Conservation (phyloP, 2,888 invertebrate species). For the Chymomyza procnemis region DNA sequence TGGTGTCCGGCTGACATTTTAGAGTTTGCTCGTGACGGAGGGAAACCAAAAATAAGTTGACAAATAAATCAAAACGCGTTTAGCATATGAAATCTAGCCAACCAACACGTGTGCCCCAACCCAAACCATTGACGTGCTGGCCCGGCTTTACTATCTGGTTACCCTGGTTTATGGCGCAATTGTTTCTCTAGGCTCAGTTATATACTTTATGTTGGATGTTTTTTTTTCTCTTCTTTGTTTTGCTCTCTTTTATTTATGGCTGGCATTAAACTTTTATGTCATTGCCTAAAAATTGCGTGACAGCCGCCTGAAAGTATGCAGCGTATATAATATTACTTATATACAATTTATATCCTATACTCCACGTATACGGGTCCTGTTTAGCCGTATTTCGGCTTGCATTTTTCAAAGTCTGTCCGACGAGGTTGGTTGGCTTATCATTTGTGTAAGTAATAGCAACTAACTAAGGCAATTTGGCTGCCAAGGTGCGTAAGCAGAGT, state of each 20-base stretch:
- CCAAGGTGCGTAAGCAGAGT: not conserved
- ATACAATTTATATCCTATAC: not conserved
- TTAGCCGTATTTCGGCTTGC: not conserved
- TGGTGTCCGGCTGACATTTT: no score
- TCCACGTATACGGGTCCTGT: not conserved
- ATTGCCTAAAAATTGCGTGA: conserved; percentile 51
- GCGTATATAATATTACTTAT: not conserved
- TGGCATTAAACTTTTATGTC: conserved; percentile 51
- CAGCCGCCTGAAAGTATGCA: not conserved
- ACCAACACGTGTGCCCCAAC: not conserved
- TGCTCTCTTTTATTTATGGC: conserved; percentile 32
- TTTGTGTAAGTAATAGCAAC: not conserved
- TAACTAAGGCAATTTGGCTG: not conserved
- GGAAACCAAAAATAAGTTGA: not conserved
- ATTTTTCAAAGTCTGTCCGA: not conserved
- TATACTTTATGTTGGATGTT: not conserved
- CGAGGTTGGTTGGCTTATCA: not conserved
- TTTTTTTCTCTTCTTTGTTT: not conserved
- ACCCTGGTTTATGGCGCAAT: not conserved
- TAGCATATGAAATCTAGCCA: conserved; percentile 33
- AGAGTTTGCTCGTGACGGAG: not conserved
- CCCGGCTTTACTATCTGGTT: not conserved
- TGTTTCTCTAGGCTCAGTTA: not conserved
- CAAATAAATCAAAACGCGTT: conserved; percentile 44
- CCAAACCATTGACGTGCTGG: not conserved